Percentiles rank a stretch among this genome's conserved stretches.
phyloP scores from a whole-genome alignment of 2,888 invertebrate species.

The Keiferia lycopersicella region DNA sequence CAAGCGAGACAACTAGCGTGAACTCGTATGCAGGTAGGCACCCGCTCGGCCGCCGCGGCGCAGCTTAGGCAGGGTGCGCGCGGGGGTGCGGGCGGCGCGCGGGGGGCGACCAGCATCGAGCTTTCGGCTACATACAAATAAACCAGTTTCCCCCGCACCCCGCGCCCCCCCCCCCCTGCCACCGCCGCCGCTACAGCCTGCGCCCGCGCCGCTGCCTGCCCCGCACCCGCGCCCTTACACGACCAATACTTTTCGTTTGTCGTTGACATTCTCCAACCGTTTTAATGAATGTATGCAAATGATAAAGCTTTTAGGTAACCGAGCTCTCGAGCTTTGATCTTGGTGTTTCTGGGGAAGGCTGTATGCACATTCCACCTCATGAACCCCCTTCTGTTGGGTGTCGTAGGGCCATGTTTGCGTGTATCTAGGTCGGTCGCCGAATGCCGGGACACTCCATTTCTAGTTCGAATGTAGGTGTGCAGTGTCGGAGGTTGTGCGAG shows the following conservation, averaged over 20 bases:
- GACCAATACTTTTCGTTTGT: conserved; percentile 42
- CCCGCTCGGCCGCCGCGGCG: not conserved
- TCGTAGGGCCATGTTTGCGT: not conserved
- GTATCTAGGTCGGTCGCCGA: conserved; percentile 26
- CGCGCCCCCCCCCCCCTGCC: conserved; percentile 33
- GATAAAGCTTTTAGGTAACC: not conserved
- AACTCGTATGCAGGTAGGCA: not conserved
- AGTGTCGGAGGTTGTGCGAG: conserved; percentile 31
- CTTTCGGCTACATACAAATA: conserved; percentile 68
- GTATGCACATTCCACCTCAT: not conserved
- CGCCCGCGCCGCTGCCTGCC: conserved; percentile 29
- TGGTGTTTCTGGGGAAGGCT: not conserved
- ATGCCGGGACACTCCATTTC: conserved; percentile 34
- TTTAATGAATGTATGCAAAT: conserved; percentile 4
- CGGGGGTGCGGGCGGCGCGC: conserved; percentile 24
- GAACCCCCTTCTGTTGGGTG: not conserved
- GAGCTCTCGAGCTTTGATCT: not conserved
- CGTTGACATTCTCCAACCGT: conserved; percentile 7
- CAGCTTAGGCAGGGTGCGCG: conserved; percentile 27
- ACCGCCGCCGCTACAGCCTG: conserved; percentile 28
- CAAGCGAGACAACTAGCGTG: not conserved
- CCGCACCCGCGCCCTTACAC: conserved; percentile 35
- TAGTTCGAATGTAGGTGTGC: conserved; percentile 42
- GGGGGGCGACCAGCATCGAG: conserved; percentile 40
- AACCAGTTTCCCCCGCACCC: conserved; percentile 57